These are phyloP conservation scores for Dryococelus australis DNA, from an alignment of 2,888 invertebrate species.

Conservation along the genomic window DNA sequence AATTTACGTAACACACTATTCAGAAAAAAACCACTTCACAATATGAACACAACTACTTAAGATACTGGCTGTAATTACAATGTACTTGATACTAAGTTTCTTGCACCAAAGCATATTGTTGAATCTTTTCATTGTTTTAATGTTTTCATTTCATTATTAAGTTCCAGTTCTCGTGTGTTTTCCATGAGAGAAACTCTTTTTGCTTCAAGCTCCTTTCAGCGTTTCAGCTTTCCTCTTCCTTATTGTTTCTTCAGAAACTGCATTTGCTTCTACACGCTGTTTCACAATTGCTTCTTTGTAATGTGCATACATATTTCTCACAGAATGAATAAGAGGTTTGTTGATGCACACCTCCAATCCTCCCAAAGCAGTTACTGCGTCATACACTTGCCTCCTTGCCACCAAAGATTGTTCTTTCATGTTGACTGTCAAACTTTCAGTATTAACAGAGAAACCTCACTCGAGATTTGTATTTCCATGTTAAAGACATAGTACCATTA, in stretches of 20 bases:
- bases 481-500: not conserved
- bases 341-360: not conserved
- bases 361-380: not conserved
- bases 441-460: not conserved
- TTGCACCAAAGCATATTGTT: no score
- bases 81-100: no score
- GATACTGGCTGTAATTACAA: no score
- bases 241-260: not conserved
- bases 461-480: not conserved
- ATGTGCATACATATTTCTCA: not conserved
- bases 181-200: no score
- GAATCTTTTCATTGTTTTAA: no score
- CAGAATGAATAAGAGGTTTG: slow-evolving; percentile 5
- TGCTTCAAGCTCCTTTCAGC: not conserved
- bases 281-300: not conserved
- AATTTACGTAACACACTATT: no score
- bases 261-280: not conserved
- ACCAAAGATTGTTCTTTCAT: not conserved
- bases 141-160: no score
- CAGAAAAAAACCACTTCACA: no score
- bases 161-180: no score
- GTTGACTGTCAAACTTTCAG: not conserved
- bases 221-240: not conserved
- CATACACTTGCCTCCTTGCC: not conserved
- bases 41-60: no score